These are phyloP conservation scores for Pipistrellus nathusii DNA, from an alignment of 2,797 vertebrate genomes.

Conservation along the genomic window DNA sequence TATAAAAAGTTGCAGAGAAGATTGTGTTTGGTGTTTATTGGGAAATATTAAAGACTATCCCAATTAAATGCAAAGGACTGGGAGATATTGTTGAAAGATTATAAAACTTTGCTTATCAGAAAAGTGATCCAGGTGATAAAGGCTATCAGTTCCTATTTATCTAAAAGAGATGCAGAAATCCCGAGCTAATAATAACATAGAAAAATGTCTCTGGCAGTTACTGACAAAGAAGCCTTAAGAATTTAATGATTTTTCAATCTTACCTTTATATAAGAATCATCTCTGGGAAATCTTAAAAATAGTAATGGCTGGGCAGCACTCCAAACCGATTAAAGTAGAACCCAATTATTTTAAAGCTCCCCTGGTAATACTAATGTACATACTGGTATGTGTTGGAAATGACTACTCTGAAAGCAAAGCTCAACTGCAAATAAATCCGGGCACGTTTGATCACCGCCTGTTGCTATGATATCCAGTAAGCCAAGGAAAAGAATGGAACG, in stretches of 20 bases:
- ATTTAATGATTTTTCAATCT: background rate
- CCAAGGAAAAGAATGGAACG: background rate
- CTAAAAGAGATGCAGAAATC: conserved; percentile 10
- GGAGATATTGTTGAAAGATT: background rate
- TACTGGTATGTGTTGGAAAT: background rate
- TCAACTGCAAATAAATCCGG: background rate
- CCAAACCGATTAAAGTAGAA: conserved; percentile 38
- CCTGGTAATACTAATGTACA: background rate
- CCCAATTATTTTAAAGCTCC: conserved; percentile 29
- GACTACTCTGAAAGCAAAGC: background rate
- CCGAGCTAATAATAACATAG: background rate
- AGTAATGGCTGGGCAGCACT: background rate
- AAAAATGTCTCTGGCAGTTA: background rate
- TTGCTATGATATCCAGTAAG: background rate
- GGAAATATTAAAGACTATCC: background rate
- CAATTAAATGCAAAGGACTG: background rate
- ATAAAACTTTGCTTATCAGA: conserved; percentile 8
- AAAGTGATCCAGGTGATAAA: background rate
- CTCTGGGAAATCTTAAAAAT: conserved; percentile 28
- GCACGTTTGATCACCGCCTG: background rate
- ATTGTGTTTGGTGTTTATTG: background rate
- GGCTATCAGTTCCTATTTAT: background rate
- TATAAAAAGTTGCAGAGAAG: background rate
- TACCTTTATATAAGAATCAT: conserved; percentile 13
- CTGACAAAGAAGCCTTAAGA: background rate